These are phyloP conservation scores for Philopedon plagiatum DNA, from an alignment of 2,888 invertebrate species.

Conservation along the genomic window DNA sequence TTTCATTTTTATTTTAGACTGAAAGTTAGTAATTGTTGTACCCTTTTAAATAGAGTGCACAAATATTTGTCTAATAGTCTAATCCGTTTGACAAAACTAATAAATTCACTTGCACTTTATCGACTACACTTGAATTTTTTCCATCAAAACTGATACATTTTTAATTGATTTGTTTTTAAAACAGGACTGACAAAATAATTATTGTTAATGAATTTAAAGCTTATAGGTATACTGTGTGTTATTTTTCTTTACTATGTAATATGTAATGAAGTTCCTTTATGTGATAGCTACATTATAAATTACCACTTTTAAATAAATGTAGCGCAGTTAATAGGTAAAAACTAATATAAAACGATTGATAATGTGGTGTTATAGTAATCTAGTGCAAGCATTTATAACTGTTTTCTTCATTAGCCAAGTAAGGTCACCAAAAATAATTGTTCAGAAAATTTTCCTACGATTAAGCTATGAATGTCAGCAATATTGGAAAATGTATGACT, in stretches of 20 bases:
- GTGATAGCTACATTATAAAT: too few relatives aligned
- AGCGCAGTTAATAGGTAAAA: neutral
- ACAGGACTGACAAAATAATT: neutral
- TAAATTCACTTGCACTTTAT: slow-evolving; percentile 12
- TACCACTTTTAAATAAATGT: too few relatives aligned
- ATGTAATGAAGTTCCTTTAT: too few relatives aligned
- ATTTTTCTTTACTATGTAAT: neutral
- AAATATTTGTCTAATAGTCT: neutral
- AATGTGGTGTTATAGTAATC: neutral
- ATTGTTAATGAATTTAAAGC: neutral
- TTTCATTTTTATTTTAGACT: neutral
- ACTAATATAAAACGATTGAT: neutral
- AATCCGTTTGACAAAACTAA: slow-evolving; percentile 3
- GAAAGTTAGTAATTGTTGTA: too few relatives aligned
- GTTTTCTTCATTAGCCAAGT: neutral
- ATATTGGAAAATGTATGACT: too few relatives aligned
- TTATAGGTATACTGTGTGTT: neutral
- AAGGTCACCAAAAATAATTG: neutral
- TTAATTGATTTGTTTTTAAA: slow-evolving; percentile 1
- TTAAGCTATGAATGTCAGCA: too few relatives aligned
- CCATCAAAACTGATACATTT: slow-evolving; percentile 19
- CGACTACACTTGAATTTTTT: neutral
- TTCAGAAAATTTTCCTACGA: too few relatives aligned
- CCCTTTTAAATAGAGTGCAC: slow-evolving; percentile 2
- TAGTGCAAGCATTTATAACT: neutral